Percentiles rank a stretch among this genome's conserved stretches.
phyloP scores from a whole-genome alignment of 1,140 invertebrate genomes.

The Drosophila miranda region DNA sequence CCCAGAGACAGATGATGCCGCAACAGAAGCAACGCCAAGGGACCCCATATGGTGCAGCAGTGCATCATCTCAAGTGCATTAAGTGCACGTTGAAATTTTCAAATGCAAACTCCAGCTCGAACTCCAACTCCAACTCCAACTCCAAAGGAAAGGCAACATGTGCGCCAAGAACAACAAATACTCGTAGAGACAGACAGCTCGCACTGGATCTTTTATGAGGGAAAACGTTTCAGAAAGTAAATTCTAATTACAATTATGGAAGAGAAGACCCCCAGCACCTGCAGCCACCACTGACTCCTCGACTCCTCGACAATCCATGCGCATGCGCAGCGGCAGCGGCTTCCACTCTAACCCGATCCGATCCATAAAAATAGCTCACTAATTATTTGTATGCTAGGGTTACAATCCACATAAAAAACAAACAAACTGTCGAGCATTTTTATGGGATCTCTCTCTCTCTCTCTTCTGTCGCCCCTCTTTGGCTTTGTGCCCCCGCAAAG shows the following conservation, averaged over 20 bases:
- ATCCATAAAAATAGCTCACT: slow-evolving; percentile 70
- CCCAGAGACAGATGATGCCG: background rate
- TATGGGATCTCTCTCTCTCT: slow-evolving; percentile 40
- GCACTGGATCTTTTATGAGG: too few species aligned
- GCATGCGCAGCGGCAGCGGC: slow-evolving; percentile 51
- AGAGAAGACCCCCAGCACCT: slow-evolving; percentile 71
- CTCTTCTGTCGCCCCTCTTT: slow-evolving; percentile 4
- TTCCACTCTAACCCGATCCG: too few species aligned
- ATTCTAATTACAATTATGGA: slow-evolving; percentile 73
- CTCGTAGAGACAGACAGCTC: background rate
- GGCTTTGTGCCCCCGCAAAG: slow-evolving; percentile 59
- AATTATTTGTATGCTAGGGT: slow-evolving; percentile 72
- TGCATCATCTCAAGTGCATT: slow-evolving; percentile 56
- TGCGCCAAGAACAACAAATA: slow-evolving; percentile 53
- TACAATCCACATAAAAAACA: slow-evolving; percentile 54
- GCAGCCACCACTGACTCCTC: slow-evolving; percentile 18
- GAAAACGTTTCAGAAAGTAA: slow-evolving; percentile 37
- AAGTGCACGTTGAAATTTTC: slow-evolving; percentile 65
- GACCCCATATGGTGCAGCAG: slow-evolving; percentile 64
- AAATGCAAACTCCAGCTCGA: slow-evolving; percentile 36
- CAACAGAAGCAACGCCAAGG: slow-evolving; percentile 41
- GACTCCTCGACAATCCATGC: slow-evolving; percentile 9
- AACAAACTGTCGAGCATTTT: slow-evolving; percentile 60
- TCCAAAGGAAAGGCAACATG: slow-evolving; percentile 41
- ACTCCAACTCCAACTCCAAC: background rate